These are phyloP conservation scores for Myotis daubentonii DNA, from an alignment of 2,797 vertebrate genomes.

Conservation along the genomic window DNA sequence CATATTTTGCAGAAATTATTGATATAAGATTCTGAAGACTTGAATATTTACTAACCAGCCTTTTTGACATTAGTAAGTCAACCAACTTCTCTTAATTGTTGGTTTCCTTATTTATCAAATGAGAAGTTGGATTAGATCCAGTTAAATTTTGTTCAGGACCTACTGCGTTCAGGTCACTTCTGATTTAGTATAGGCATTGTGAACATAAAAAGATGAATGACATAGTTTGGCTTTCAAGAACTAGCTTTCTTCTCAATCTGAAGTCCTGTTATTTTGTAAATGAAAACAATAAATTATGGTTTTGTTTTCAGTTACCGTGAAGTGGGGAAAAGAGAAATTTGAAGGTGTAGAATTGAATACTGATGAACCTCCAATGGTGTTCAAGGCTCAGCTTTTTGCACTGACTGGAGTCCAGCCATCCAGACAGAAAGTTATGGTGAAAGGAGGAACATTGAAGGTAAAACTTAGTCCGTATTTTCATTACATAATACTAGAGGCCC, in stretches of 20 bases:
- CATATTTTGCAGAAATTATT: conserved; percentile 28
- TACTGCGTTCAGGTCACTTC: neutral
- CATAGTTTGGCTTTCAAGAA: neutral
- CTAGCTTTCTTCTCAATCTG: conserved; percentile 33
- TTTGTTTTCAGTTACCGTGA: conserved; percentile 94
- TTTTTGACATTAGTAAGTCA: neutral
- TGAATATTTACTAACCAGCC: conserved; percentile 18
- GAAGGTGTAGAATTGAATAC: conserved; percentile 98
- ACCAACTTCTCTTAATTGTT: neutral
- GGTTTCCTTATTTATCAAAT: conserved; percentile 39
- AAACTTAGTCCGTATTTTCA: neutral
- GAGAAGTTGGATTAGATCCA: conserved; percentile 13
- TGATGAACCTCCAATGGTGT: conserved; percentile 98
- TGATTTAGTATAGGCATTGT: neutral
- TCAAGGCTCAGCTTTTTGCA: conserved; percentile 99
- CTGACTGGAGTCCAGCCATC: conserved; percentile 97
- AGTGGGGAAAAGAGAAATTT: conserved; percentile 99
- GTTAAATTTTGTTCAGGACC: conserved; percentile 26
- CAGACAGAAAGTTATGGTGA: conserved; percentile 99
- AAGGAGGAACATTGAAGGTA: conserved; percentile 99
- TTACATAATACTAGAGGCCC: neutral
- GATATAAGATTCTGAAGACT: neutral
- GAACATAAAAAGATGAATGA: neutral
- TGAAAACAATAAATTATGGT: conserved; percentile 45
- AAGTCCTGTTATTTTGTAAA: conserved; percentile 55